phyloP scores from a whole-genome alignment of 1,140 invertebrate genomes.

The Drosophila sturtevanti region DNA sequence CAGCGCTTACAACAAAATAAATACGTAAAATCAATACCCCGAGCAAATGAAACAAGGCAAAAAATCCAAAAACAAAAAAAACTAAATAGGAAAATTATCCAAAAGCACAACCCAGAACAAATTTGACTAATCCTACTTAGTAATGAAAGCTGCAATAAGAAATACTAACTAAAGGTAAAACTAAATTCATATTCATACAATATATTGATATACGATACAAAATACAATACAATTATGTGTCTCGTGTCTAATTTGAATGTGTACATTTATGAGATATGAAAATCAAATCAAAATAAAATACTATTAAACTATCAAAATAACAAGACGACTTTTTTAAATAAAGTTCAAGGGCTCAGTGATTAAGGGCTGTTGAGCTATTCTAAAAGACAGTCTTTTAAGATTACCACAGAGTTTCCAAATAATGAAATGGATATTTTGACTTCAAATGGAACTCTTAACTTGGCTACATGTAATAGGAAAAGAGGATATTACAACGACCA shows the following conservation, averaged over 20 bases:
- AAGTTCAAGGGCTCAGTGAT: too few species aligned
- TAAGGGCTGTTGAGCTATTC: too few species aligned
- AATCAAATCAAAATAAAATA: slow-evolving; percentile 77
- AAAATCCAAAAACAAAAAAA: neutral
- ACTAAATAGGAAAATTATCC: slow-evolving; percentile 67
- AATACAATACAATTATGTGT: slow-evolving; percentile 62
- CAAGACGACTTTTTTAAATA: too few species aligned
- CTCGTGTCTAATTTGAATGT: slow-evolving; percentile 79
- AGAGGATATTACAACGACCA: too few species aligned
- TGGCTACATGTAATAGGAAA: too few species aligned
- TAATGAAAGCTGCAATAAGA: slow-evolving; percentile 19
- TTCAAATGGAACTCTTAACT: too few species aligned
- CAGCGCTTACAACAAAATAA: slow-evolving; percentile 62
- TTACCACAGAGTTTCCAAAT: too few species aligned
- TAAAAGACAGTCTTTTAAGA: too few species aligned
- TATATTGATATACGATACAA: slow-evolving; percentile 20
- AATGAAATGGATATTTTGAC: too few species aligned
- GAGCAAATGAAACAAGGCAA: neutral
- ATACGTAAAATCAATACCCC: slow-evolving; percentile 42
- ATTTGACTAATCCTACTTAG: slow-evolving; percentile 3
- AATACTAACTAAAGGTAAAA: slow-evolving; percentile 40
- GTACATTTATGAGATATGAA: slow-evolving; percentile 73
- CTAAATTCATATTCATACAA: slow-evolving; percentile 35
- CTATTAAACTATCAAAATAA: slow-evolving; percentile 3
- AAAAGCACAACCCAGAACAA: slow-evolving; percentile 29